Percentiles rank a stretch among this genome's conserved stretches.
Conservation (phyloP, 1,140 invertebrate genomes). For the Meloidogyne chitwoodi region DNA sequence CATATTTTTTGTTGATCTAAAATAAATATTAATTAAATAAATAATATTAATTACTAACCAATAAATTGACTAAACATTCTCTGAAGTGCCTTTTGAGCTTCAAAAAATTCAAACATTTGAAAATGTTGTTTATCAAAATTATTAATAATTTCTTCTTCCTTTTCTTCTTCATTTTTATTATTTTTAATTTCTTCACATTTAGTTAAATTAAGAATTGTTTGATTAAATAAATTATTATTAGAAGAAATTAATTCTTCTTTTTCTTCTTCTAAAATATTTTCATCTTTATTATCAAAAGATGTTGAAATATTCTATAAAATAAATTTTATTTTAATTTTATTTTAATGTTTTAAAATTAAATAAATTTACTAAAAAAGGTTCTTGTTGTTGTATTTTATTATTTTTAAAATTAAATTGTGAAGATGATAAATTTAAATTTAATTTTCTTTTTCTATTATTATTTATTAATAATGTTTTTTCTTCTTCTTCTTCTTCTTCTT, state of each 20-base stretch:
- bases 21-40: not conserved
- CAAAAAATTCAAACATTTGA: conserved; percentile 16
- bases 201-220: too few species aligned
- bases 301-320: too few species aligned
- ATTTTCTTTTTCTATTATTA: not conserved
- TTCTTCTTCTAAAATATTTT: not conserved
- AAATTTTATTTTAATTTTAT: too few species aligned
- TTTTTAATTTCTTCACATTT: not conserved
- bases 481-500: not conserved
- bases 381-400: too few species aligned
- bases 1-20: not conserved
- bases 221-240: too few species aligned
- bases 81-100: conserved; percentile 31
- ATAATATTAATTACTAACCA: not conserved
- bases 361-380: too few species aligned
- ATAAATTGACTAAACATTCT: conserved; percentile 16
- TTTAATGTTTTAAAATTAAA: too few species aligned
- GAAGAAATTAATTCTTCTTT: too few species aligned
- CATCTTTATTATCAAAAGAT: not conserved
- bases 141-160: not conserved
- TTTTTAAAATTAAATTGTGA: too few species aligned
- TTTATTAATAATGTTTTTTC: not conserved
- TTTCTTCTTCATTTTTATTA: not conserved
- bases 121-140: not conserved
- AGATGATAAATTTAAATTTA: not conserved